Evolutionary conservation across 92 coral and sea anemone species (phyloP), one percentile per base, ranked within the genome.

Genomic region (Blastomussa wellsi): DNA sequence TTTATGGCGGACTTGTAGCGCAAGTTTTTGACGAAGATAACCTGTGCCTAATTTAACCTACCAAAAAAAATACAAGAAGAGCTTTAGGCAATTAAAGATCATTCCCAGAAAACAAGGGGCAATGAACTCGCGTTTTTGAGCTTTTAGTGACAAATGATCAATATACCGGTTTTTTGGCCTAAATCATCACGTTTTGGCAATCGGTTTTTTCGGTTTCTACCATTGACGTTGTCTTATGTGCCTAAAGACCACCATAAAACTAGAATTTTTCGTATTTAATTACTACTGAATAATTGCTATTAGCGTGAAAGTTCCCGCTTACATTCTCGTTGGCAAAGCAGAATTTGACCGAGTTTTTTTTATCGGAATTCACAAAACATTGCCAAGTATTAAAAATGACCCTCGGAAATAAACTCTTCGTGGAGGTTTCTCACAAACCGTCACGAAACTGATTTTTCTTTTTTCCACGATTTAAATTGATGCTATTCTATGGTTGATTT

Each of bases 401-500:
- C 33, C 3, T 26, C 4, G 68, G 44, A 33, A 68, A 68, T 68
- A 42, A 28, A 38, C 17, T 17, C 42, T 68, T 32, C 31, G 44
- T 36, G 35, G 24, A 3, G 48, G n/a, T 24, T 20, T 37, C 44
- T 26, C 42, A 8, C 42, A 33, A 32, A 53, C 42, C 19, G 81
- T 77, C 81, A 77, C 81, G 81, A 26, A 57, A 77, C n/a, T 48
- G 0, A 74, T 74, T 42, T 0, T 44, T 47, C 24, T 12, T 42
- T 24, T 57, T 14, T 48, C 9, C 28, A 28, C 0, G 7, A 26
- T 14, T n/a, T 26, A 49, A 29, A 66, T 67, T 41, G 22, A 19
- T 66, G 13, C 37, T 49, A 36, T 49, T 51, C 33, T 35, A 70
- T 24, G 85, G 35, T 51, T 48, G 5, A 47, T 15, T 81, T 49